These are phyloP conservation scores for Chaenogobius annularis DNA, from an alignment of 2,113 vertebrate genomes.

Conservation along the genomic window DNA sequence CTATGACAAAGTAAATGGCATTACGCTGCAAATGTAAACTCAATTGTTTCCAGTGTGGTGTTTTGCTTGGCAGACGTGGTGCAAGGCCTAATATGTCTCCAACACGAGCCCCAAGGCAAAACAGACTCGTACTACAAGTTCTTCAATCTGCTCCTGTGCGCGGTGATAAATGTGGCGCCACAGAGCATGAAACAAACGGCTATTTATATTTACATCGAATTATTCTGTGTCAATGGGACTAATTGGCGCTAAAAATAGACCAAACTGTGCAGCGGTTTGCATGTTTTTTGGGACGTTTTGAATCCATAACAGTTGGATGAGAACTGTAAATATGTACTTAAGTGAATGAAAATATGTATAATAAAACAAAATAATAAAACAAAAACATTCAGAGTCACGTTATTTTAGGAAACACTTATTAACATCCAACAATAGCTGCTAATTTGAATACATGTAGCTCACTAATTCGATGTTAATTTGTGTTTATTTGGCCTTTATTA, in stretches of 20 bases:
- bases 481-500: too few relatives aligned
- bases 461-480: too few relatives aligned
- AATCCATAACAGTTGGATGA: not conserved
- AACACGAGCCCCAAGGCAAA: conserved; percentile 42
- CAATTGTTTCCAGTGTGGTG: conserved; percentile 60
- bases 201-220: conserved; percentile 6
- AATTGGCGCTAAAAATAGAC: conserved; percentile 46
- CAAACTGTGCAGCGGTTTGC: conserved; percentile 11
- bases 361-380: too few relatives aligned
- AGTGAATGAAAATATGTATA: too few relatives aligned
- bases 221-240: conserved; percentile 19
- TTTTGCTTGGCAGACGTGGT: conserved; percentile 52
- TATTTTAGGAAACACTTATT: too few relatives aligned
- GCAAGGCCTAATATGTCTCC: conserved; percentile 21
- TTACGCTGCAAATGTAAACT: conserved; percentile 42
- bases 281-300: conserved; percentile 23
- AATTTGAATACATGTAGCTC: too few relatives aligned
- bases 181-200: not conserved
- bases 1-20: conserved; percentile 51
- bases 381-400: too few relatives aligned
- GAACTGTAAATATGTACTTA: not conserved
- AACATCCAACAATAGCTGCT: too few relatives aligned
- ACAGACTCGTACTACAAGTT: conserved; percentile 42
- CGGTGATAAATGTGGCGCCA: conserved; percentile 30
- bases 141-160: conserved; percentile 52